These are phyloP conservation scores for Magallana gigas DNA, from an alignment of 1,140 invertebrate genomes.

Conservation along the genomic window DNA sequence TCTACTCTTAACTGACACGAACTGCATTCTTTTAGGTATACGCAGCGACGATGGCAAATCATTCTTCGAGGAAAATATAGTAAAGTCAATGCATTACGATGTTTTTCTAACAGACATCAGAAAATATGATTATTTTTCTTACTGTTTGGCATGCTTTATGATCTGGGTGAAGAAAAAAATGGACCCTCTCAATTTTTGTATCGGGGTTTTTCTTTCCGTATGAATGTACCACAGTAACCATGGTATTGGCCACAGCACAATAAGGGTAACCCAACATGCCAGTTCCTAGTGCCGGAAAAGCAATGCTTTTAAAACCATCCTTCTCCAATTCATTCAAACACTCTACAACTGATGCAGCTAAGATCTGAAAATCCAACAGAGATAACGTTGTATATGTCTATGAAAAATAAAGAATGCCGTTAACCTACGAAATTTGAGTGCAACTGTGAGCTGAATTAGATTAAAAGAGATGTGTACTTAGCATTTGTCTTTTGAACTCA, in stretches of 20 bases:
- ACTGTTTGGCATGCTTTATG: background rate
- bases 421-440: no score
- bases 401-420: no score
- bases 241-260: background rate
- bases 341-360: background rate
- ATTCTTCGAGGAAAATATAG: no score
- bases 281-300: constrained; percentile 23
- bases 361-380: background rate
- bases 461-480: no score
- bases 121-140: background rate
- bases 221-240: background rate
- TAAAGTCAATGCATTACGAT: no score
- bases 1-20: no score
- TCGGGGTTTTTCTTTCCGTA: background rate
- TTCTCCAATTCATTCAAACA: constrained; percentile 24
- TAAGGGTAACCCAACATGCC: constrained; percentile 31
- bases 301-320: background rate
- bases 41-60: no score
- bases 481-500: no score
- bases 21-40: no score
- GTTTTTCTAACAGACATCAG: no score
- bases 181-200: background rate
- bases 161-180: background rate
- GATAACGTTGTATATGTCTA: no score
- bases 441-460: no score